Base-by-base conservation (phyloP, 1,140 invertebrate species). In the Steinernema khuongi region DNA sequence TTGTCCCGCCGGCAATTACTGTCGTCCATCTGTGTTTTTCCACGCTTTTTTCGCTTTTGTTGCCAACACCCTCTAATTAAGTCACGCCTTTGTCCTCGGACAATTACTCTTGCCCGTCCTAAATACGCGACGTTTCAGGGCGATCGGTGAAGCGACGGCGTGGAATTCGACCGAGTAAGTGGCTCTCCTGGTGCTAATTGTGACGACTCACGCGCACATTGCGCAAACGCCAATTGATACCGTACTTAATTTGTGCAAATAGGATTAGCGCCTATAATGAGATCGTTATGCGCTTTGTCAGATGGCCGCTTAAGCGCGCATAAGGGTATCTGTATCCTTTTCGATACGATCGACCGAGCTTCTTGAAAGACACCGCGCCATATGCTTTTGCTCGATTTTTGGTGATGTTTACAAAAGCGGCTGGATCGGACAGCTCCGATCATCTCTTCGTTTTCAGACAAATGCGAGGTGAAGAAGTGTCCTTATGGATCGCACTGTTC, bases 401-500 rank as follows among this genome's bases (percentile, higher is more conserved):
- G n/a, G n/a, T n/a, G n/a, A n/a, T n/a, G n/a, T n/a, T n/a, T n/a
- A n/a, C n/a, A n/a, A n/a, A n/a, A n/a, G n/a, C n/a, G n/a, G n/a
- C n/a, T n/a, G n/a, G n/a, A n/a, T n/a, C n/a, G n/a, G n/a, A n/a
- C n/a, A n/a, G n/a, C n/a, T n/a, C n/a, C n/a, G n/a, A n/a, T n/a
- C n/a, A n/a, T n/a, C n/a, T 7, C 36, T 41, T 7, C 36, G 7
- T 41, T 60, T 60, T 60, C 50, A 60, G 50, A 60, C 19, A 60
- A 60, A 60, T 60, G 50, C 50, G 50, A 60, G 22, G 7, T 60
- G 50, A 60, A 60, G 19, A 60, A 60, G 26, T 60, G 50, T 26
- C 50, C 50, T 11, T 22, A 60, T 22, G 50, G 50, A 7, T 7
- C 50, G 7, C 50, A 60, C 19, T 60, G 50, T 22, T 60, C 50